These are phyloP conservation scores for Melieria omissa DNA, from an alignment of 2,888 invertebrate species.

Conservation along the genomic window DNA sequence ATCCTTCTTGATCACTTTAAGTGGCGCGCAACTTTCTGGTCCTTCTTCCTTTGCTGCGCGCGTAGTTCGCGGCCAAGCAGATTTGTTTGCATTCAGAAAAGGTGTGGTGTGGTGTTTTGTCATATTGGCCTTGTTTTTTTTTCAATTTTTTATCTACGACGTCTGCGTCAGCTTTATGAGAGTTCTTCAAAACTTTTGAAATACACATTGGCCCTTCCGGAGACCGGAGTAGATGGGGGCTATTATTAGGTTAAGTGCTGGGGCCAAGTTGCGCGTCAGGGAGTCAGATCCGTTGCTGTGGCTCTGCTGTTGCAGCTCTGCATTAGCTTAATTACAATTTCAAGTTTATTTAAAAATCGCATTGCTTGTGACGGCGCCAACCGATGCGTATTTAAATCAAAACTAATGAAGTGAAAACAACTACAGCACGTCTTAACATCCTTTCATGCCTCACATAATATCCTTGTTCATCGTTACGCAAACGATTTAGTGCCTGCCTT, in stretches of 20 bases:
- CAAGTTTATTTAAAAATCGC: conserved; percentile 5
- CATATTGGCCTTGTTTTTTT: conserved; percentile 26
- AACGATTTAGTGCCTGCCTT: neutral
- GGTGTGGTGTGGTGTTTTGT: conserved; percentile 15
- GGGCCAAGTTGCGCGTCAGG: conserved; percentile 28
- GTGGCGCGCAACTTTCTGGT: conserved; percentile 54
- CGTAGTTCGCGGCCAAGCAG: conserved; percentile 54
- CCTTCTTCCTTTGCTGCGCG: conserved; percentile 8
- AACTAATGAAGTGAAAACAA: conserved; percentile 62
- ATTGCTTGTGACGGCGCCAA: neutral
- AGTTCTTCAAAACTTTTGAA: conserved; percentile 55
- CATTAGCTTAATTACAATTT: conserved; percentile 56
- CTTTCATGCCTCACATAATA: conserved; percentile 28
- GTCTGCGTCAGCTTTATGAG: conserved; percentile 57
- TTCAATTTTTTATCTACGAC: conserved; percentile 44
- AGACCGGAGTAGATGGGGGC: conserved; percentile 12
- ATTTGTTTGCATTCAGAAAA: conserved; percentile 52
- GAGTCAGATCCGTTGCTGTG: conserved; percentile 1
- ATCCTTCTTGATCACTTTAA: conserved; percentile 66
- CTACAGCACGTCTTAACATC: conserved; percentile 39
- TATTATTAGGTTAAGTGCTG: conserved; percentile 57
- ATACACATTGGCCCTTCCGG: conserved; percentile 25
- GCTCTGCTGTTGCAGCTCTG: conserved; percentile 22
- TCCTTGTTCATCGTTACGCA: conserved; percentile 9
- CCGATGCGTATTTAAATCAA: conserved; percentile 48